Base-by-base conservation (phyloP, 30 jellyfish, hydroid and myxozoan genomes). In the Sanderia malayensis region DNA sequence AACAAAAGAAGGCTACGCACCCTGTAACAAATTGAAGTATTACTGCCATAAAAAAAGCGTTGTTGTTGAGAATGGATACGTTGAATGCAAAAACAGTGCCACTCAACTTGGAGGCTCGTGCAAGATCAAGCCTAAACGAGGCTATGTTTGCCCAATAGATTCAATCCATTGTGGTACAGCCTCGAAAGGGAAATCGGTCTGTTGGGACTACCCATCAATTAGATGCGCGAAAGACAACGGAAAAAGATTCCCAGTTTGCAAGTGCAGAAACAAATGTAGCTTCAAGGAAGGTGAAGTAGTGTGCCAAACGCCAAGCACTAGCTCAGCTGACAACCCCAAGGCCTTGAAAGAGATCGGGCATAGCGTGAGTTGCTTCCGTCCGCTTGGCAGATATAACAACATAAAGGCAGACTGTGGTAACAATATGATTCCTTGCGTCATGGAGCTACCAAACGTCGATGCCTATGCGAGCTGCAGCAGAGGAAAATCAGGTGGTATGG, bases 71-170 rank as follows among this genome's bases (percentile, higher is more conserved):
- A 58, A 58, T 58, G 70, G 70, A 58, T n/a, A 33, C 19, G 32
- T 58, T 20, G 8, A 17, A 8, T 58, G 70, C 23, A 58, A 58
- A 17, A 58, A 58, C 23, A 31, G 18, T 15, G 19, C 19, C 45
- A 58, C 70, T 1, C 23, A 58, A 2, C 70, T 58, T 58, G 70
- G 70, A 58, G 70, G 70, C 8, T 58, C 70, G 15, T 58, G 70
- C 44, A 3, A 0, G 23, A n/a, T 58, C 32, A 31, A 18, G 3
- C 46, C 70, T 58, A 11, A 22, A 6, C 23, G 33, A 4, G 70
- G 70, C 32, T 58, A 58, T 23, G 70, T 58, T 20, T 58, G 70
- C 45, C 70, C 70, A 58, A 58, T 58, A 18, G 15, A 11, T 33
- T n/a, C 19, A 21, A 58, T 58, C 15, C 70, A 58, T 33, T 58